A percentile compares a stretch with the other conserved stretches of the same genome.
Evolutionary conservation across 1,140 invertebrate genomes (phyloP).

Genomic region (Sinonovacula constricta): DNA sequence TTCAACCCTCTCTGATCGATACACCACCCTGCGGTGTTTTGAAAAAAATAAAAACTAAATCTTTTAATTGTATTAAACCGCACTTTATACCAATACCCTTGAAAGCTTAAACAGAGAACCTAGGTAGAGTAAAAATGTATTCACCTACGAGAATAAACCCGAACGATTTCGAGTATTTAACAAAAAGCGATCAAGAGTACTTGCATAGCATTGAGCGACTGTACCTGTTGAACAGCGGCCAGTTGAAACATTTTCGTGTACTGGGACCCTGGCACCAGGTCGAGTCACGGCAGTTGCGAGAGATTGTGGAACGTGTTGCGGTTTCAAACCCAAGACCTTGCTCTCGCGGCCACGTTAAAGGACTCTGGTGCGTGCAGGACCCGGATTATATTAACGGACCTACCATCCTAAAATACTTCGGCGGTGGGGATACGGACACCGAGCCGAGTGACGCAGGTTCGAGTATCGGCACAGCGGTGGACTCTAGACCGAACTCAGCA

Average conservation of each 20-base stretch:
- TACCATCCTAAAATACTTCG: conserved; percentile 38
- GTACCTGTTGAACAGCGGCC: conserved; percentile 48
- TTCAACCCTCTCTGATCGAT: too few relatives aligned
- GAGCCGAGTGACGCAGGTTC: background rate
- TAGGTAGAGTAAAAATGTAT: too few relatives aligned
- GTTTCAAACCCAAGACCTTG: conserved; percentile 40
- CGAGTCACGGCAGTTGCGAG: conserved; percentile 21
- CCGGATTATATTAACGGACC: conserved; percentile 49
- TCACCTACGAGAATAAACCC: conserved; percentile 33
- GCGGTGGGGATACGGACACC: background rate
- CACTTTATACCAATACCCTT: too few relatives aligned
- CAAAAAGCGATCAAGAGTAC: conserved; percentile 45
- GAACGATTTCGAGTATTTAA: conserved; percentile 49
- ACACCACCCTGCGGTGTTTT: too few relatives aligned
- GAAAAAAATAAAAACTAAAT: too few relatives aligned
- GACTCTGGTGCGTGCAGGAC: conserved; percentile 47
- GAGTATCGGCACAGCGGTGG: background rate
- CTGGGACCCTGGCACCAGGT: conserved; percentile 52
- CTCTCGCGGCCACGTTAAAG: conserved; percentile 45
- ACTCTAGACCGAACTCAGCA: background rate
- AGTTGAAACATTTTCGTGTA: conserved; percentile 42
- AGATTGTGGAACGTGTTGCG: conserved; percentile 39
- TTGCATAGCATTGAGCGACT: conserved; percentile 34
- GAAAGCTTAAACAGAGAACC: too few relatives aligned
- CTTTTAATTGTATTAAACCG: too few relatives aligned